A percentile compares a stretch with the other conserved stretches of the same genome.
Evolutionary conservation across 2,888 invertebrate species (phyloP).

Genomic region (Caenorhabditis angaria): DNA sequence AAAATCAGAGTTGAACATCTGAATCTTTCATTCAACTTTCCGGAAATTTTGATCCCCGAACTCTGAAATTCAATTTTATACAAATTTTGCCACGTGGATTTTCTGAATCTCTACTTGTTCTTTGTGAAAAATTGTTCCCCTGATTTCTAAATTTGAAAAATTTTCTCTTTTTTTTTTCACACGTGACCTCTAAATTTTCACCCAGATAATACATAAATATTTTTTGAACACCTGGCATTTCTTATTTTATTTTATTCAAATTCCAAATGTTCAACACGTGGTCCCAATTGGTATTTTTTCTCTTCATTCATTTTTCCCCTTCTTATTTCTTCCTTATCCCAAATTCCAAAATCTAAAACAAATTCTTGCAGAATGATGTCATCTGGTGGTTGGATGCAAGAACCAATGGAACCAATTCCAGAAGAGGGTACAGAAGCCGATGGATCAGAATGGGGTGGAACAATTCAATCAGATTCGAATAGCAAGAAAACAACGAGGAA

Average conservation of each 20-base stretch:
- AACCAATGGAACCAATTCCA: constrained; percentile 68
- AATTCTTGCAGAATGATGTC: constrained; percentile 27
- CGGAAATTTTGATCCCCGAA: too few relatives aligned
- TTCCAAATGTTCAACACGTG: neutral
- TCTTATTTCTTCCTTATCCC: too few relatives aligned
- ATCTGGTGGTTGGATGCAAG: constrained; percentile 46
- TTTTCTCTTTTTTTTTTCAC: too few relatives aligned
- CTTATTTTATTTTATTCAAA: neutral
- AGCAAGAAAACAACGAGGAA: constrained; percentile 49
- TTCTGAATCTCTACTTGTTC: too few relatives aligned
- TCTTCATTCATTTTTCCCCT: too few relatives aligned
- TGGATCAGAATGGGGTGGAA: constrained; percentile 41
- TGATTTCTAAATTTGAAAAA: too few relatives aligned
- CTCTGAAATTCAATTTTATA: too few relatives aligned
- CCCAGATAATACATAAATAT: neutral
- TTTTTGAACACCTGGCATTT: neutral
- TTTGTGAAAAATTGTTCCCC: too few relatives aligned
- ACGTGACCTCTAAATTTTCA: constrained; percentile 1
- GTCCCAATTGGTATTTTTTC: neutral
- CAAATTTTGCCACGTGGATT: too few relatives aligned
- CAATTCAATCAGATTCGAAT: constrained; percentile 23
- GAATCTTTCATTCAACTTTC: too few relatives aligned
- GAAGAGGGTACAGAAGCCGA: constrained; percentile 62
- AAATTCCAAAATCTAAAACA: neutral
- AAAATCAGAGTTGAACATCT: too few relatives aligned